Base-by-base conservation (phyloP, 1,140 invertebrate genomes). In the Bradysia coprophila region DNA sequence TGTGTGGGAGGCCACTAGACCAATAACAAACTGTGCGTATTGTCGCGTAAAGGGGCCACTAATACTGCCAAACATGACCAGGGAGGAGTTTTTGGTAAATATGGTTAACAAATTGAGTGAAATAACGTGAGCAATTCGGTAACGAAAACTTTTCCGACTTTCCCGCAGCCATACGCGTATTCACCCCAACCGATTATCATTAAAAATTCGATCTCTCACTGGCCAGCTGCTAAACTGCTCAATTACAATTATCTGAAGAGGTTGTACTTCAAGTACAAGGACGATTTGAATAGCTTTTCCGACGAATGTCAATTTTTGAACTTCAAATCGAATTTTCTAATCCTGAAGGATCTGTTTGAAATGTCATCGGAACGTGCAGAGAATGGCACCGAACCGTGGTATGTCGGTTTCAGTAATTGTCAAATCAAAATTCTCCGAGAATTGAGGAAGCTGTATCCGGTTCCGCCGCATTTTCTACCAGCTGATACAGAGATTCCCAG, bases 361-460 rank as follows among this genome's bases (percentile, higher is more conserved):
- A 85, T 88, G 80, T 69, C 71, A 1, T 55, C 71, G 23, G 66
- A 65, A 31, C 68, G 85, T 51, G 73, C 76, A 1, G 59, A 65
- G 38, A 73, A 80, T 57, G 55, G 61, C 36, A 64, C 65, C 13
- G 73, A 72, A 23, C 73, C 82, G 1, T 93, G 89, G 89, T 93
- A 93, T 64, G 76, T 93, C 43, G 88, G 88, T 45, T 93, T 88
- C 87, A 82, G 82, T 45, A 92, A 92, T 57, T 93, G 89, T 57
- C 79, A 94, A 67, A 71, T 76, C 18, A 68, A 73, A 23, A 73
- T 90, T 10, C 64, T 86, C 43, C 66, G 78, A 38, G 68, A 74
- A 49, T 72, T 96, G 48, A 67, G 84, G 44, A 61, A 76, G 49
- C 80, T 83, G 61, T 95, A 93, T 59, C 62, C 68, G 15, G 61